Base-by-base conservation (phyloP, 2,888 invertebrate species). In the Lepidochrysops patricia region DNA sequence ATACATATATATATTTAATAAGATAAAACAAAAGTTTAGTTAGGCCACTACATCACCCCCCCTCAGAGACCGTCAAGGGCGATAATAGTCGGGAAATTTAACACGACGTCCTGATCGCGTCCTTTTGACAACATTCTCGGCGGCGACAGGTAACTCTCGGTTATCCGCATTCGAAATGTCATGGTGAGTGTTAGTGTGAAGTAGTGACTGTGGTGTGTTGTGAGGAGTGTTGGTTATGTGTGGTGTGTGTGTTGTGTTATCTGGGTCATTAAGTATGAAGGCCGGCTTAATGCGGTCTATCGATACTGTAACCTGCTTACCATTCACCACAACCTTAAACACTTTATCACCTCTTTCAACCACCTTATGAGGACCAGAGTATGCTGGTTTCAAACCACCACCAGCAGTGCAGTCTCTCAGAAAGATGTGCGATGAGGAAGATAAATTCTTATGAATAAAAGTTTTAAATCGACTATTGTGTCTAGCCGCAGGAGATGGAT, bases 371-470 rank as follows among this genome's bases (percentile, higher is more conserved):
- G 54, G 54, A 5, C 54, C 54, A 54, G 54, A 6, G 9, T 54
- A 54, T 54, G 54, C 49, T 7, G 49, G 49, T 25, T 49, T 25
- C 7, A 49, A 7, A 43, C 37, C 3, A 15, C 34, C 3, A 34
- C 34, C 34, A 12, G 12, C 34, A 34, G 34, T 34, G n/a, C 34
- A 34, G 34, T 34, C 34, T 12, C 34, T 34, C 34, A 34, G n/a
- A 12, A n/a, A 34, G 4, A 34, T 2, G n/a, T 34, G 34, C 2
- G 34, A 34, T 12, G 34, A 34, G n/a, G 34, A 34, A 1, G 58
- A 43, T 0, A 73, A 62, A 0, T 71, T 71, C 57, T 72, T 72
- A 35, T 50, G 69, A 0, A 73, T 43, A 37, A 73, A 73, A 0
- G 63, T 57, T 57, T 34, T 60, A n/a, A n/a, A n/a, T n/a, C n/a